These are phyloP conservation scores for Pollenia griseotomentosa DNA, from an alignment of 2,888 invertebrate genomes.

Conservation along the genomic window DNA sequence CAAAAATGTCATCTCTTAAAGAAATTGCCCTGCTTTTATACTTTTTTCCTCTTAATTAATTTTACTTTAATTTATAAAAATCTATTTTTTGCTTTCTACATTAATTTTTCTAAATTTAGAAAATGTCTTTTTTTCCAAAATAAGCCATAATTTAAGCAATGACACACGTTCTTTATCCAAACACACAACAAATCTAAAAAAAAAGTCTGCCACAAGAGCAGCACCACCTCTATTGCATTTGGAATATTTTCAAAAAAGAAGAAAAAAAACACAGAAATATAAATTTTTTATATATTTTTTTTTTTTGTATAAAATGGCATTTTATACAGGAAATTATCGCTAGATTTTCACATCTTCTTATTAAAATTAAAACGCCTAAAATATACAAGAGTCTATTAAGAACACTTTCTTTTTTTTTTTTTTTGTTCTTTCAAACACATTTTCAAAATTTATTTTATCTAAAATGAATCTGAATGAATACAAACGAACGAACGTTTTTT, in stretches of 20 bases:
- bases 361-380: constrained; percentile 20
- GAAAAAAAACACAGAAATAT: neutral
- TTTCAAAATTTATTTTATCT: constrained; percentile 8
- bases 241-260: neutral
- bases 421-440: neutral
- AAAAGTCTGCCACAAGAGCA: constrained; percentile 15
- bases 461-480: neutral
- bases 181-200: neutral
- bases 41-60: too few species aligned
- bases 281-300: neutral
- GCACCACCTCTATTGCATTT: constrained; percentile 39
- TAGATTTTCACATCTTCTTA: constrained; percentile 32
- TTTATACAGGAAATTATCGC: constrained; percentile 59
- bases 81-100: neutral
- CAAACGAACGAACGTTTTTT: neutral
- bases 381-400: constrained; percentile 34
- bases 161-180: constrained; percentile 53
- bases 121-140: constrained; percentile 21
- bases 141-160: constrained; percentile 40
- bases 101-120: constrained; percentile 54
- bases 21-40: too few species aligned
- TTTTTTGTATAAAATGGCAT: constrained; percentile 4
- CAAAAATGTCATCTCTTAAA: too few species aligned
- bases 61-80: neutral
- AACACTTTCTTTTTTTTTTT: neutral